phyloP scores from a whole-genome alignment of 2,113 vertebrate species.

The Sus scrofa region T2T-Sscrofa CM000817.6:72502001-72502500 shows the following conservation, averaged over 20 bases:
- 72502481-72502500: background rate
- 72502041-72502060: slow-evolving; percentile 74
- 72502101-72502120: slow-evolving; percentile 82
- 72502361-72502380: background rate
- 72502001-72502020: slow-evolving; percentile 44
- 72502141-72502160: background rate
- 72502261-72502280: background rate
- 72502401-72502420: background rate
- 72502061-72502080: slow-evolving; percentile 80
- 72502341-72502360: background rate
- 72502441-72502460: background rate
- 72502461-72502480: background rate
- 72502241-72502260: background rate
- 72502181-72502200: background rate
- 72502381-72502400: background rate
- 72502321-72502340: background rate
- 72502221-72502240: rapidly evolving
- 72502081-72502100: slow-evolving; percentile 71
- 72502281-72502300: background rate
- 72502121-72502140: slow-evolving; percentile 61
- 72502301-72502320: background rate
- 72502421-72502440: background rate
- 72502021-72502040: slow-evolving; percentile 74
- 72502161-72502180: background rate
- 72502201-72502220: background rate